These are phyloP conservation scores for Lophura nycthemera DNA, from an alignment of 2,113 vertebrate species.

Conservation along the genomic window DNA sequence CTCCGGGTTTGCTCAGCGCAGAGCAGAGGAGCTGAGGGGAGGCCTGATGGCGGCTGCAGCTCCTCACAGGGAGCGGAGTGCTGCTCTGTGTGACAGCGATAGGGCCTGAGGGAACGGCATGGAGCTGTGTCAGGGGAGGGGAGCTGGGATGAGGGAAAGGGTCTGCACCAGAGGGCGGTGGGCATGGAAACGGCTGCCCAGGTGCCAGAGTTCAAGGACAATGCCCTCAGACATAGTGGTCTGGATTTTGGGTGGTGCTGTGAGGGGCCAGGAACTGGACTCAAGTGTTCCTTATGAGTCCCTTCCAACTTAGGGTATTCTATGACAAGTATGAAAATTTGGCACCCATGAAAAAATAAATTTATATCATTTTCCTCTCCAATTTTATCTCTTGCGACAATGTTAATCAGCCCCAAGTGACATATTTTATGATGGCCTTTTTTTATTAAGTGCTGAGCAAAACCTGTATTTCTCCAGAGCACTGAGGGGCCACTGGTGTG, in stretches of 20 bases:
- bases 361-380: conserved; percentile 12
- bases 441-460: conserved; percentile 58
- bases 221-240: neutral
- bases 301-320: neutral
- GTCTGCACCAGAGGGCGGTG: too few relatives aligned
- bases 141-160: too few relatives aligned
- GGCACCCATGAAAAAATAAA: conserved; percentile 38
- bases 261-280: too few relatives aligned
- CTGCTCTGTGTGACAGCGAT: too few relatives aligned
- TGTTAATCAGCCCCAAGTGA: conserved; percentile 6
- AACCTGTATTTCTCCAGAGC: conserved; percentile 70
- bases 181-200: too few relatives aligned
- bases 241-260: neutral
- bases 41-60: too few relatives aligned
- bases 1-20: too few relatives aligned
- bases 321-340: neutral
- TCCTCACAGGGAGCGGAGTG: too few relatives aligned
- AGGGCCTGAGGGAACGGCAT: too few relatives aligned
- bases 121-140: too few relatives aligned
- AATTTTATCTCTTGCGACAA: neutral
- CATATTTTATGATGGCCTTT: conserved; percentile 46
- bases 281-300: neutral
- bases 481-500: conserved; percentile 56
- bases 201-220: neutral
- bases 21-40: too few relatives aligned